Evolutionary conservation across 2,888 invertebrate genomes (phyloP).

Genomic region (Drosophila rellima): DNA sequence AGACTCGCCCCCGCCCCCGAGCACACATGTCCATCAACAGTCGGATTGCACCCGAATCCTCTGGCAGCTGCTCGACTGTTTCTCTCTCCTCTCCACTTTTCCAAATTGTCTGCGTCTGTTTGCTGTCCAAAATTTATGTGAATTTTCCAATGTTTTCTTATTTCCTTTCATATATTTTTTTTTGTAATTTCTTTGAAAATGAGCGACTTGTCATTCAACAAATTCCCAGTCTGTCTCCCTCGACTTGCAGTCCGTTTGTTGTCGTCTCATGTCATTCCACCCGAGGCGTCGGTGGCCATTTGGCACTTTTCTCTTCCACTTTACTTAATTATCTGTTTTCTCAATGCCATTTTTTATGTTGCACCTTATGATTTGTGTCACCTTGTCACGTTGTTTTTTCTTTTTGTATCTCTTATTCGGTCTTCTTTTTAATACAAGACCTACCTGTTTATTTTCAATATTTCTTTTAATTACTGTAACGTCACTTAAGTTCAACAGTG

Average conservation of each 20-base stretch:
- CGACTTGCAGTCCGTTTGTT: constrained; percentile 31
- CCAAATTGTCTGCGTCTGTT: constrained; percentile 43
- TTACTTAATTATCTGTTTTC: constrained; percentile 73
- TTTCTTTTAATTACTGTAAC: constrained; percentile 40
- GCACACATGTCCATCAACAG: constrained; percentile 51
- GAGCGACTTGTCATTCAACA: constrained; percentile 81
- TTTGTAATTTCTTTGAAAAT: constrained; percentile 77
- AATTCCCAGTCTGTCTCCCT: constrained; percentile 40
- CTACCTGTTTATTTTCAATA: constrained; percentile 57
- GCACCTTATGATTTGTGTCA: constrained; percentile 79
- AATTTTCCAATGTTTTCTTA: constrained; percentile 67
- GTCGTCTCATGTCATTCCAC: constrained; percentile 64
- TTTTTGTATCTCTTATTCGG: constrained; percentile 23
- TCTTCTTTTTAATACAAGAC: constrained; percentile 32
- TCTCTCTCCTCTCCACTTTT: constrained; percentile 52
- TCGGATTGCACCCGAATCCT: constrained; percentile 21
- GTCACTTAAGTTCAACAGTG: constrained; percentile 48
- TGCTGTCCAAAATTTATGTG: constrained; percentile 65
- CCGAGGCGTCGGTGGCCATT: constrained; percentile 39
- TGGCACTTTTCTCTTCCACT: constrained; percentile 45
- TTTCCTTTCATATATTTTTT: constrained; percentile 39
- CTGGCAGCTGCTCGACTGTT: constrained; percentile 63
- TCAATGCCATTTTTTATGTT: constrained; percentile 79
- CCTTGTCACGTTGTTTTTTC: constrained; percentile 37
- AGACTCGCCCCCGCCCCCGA: constrained; percentile 6